Percentiles rank a stretch among this genome's conserved stretches.
Evolutionary conservation across 2,888 invertebrate genomes (phyloP).

Genomic region (Ophioninae sp.): DNA sequence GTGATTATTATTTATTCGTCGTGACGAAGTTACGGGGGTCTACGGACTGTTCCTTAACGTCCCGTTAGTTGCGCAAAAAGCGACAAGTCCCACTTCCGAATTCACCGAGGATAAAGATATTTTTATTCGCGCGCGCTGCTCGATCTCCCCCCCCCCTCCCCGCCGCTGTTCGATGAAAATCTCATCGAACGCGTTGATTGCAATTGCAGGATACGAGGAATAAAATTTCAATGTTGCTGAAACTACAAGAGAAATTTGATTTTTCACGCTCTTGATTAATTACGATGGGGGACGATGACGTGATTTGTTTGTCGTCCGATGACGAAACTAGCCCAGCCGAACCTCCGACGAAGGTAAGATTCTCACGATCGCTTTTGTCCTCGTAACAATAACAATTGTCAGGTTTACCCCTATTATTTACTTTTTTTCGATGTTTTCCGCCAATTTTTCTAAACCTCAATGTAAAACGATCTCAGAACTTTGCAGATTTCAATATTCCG

Average conservation of each 20-base stretch:
- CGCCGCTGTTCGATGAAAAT: not conserved
- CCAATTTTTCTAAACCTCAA: not conserved
- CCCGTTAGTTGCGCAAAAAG: conserved; percentile 7
- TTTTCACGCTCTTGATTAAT: conserved; percentile 8
- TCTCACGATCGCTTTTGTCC: not conserved
- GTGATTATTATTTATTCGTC: not conserved
- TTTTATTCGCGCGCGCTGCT: conserved; percentile 1
- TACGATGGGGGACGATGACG: conserved; percentile 61
- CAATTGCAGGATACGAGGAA: conserved; percentile 5
- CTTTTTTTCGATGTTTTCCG: not conserved
- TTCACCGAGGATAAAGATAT: not conserved
- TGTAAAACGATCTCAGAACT: too few relatives aligned
- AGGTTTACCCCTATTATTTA: not conserved
- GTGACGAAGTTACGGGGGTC: not conserved
- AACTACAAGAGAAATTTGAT: not conserved
- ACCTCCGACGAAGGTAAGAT: conserved; percentile 62
- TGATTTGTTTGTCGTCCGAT: conserved; percentile 72
- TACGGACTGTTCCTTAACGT: not conserved
- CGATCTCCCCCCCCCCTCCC: not conserved
- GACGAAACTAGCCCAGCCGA: conserved; percentile 63
- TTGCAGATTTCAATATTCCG: too few relatives aligned
- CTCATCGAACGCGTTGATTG: not conserved
- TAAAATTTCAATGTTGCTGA: not conserved
- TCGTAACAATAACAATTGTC: not conserved
- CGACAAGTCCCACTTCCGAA: not conserved